Evolutionary conservation across 2,113 vertebrate genomes (phyloP).

Genomic region (Anseranas semipalmata): DNA sequence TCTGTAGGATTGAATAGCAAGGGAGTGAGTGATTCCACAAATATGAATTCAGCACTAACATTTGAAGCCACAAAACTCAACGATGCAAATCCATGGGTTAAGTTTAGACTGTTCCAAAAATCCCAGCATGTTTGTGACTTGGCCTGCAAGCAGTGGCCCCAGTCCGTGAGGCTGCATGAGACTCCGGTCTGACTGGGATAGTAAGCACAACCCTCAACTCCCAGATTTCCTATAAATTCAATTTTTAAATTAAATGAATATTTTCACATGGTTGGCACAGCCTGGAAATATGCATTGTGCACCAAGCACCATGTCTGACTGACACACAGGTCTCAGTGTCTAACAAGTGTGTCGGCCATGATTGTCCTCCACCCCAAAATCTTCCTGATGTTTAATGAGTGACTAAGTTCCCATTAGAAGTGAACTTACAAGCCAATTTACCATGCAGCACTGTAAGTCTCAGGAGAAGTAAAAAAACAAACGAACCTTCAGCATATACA

Average conservation of each 20-base stretch:
- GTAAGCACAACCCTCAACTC: not conserved
- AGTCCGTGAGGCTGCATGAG: not conserved
- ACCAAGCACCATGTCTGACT: not conserved
- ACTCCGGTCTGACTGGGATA: not conserved
- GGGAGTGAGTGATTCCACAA: not conserved
- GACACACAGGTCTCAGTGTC: not conserved
- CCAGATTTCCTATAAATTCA: not conserved
- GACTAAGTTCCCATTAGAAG: not conserved
- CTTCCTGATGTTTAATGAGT: not conserved
- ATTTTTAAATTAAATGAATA: not conserved
- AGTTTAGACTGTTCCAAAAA: not conserved
- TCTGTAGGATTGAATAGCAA: not conserved
- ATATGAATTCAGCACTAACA: not conserved
- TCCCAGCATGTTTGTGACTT: not conserved
- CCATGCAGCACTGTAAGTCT: not conserved
- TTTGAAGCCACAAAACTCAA: not conserved
- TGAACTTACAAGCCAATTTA: not conserved
- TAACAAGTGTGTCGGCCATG: not conserved
- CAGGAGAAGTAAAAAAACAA: not conserved
- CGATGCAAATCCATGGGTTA: not conserved
- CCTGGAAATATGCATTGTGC: not conserved
- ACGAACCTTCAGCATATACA: fast-evolving
- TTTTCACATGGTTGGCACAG: not conserved
- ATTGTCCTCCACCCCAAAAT: not conserved
- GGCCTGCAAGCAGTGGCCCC: not conserved